These are phyloP conservation scores for Calliphora vomitoria DNA, from an alignment of 2,888 invertebrate species.

Conservation along the genomic window DNA sequence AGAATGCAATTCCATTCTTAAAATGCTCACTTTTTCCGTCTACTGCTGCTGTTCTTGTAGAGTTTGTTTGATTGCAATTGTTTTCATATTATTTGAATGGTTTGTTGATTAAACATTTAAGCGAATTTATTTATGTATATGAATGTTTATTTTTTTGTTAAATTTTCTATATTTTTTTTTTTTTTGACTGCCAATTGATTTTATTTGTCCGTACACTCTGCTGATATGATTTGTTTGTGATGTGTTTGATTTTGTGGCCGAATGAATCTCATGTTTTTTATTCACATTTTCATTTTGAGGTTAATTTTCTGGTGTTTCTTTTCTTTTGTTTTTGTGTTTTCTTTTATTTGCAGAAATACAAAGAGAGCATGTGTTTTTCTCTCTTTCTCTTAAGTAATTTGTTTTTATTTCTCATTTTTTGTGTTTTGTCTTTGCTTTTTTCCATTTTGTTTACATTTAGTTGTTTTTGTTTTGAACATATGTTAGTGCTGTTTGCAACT, in stretches of 20 bases:
- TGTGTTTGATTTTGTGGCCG: slow-evolving; percentile 52
- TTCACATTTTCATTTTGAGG: slow-evolving; percentile 75
- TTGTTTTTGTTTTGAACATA: slow-evolving; percentile 54
- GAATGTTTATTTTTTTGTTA: neutral
- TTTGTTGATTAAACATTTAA: slow-evolving; percentile 19
- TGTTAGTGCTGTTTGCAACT: neutral
- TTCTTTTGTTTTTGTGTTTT: neutral
- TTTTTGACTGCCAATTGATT: slow-evolving; percentile 26
- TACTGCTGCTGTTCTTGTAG: slow-evolving; percentile 9
- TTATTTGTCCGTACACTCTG: neutral
- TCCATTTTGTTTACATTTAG: slow-evolving; percentile 70
- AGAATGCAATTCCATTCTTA: slow-evolving; percentile 81
- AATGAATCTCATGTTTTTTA: slow-evolving; percentile 68
- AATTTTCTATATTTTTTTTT: slow-evolving; percentile 8
- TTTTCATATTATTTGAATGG: slow-evolving; percentile 30
- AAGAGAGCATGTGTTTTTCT: slow-evolving; percentile 29
- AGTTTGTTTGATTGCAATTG: neutral
- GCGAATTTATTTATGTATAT: neutral
- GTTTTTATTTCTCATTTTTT: neutral
- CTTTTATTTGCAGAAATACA: slow-evolving; percentile 10
- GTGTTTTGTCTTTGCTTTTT: slow-evolving; percentile 19
- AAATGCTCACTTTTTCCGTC: neutral
- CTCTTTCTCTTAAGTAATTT: neutral
- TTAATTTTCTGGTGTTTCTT: slow-evolving; percentile 66
- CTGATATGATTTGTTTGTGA: slow-evolving; percentile 31